These are phyloP conservation scores for Lathamus discolor DNA, from an alignment of 2,113 vertebrate species.

Conservation along the genomic window DNA sequence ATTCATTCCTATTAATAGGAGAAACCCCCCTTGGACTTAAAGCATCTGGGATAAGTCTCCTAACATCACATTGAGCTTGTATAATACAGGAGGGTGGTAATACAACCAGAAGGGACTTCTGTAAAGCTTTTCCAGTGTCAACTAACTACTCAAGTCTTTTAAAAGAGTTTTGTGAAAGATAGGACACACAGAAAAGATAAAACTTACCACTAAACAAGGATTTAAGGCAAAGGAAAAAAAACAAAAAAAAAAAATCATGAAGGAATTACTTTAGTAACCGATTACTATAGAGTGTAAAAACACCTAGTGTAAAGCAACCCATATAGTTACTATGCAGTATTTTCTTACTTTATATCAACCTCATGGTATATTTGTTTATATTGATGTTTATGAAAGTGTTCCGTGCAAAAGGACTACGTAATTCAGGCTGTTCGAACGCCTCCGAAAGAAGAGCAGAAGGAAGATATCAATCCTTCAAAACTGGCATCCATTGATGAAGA, in stretches of 20 bases:
- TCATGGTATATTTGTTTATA: not conserved
- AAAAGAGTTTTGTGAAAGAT: not conserved
- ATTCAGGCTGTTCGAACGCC: slow-evolving; percentile 85
- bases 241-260: not conserved
- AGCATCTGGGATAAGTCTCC: not conserved
- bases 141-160: not conserved
- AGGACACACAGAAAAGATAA: not conserved
- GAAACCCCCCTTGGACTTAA: not conserved
- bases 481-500: slow-evolving; percentile 78
- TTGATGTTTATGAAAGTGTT: slow-evolving; percentile 75
- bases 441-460: slow-evolving; percentile 72
- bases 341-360: not conserved
- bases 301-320: not conserved
- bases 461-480: not conserved
- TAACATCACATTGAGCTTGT: not conserved
- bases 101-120: not conserved
- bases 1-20: accelerated
- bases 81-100: not conserved
- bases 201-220: not conserved
- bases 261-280: not conserved
- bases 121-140: not conserved
- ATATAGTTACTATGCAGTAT: not conserved
- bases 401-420: slow-evolving; percentile 85
- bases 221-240: not conserved
- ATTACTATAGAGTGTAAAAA: not conserved